Percentiles rank a stretch among this genome's conserved stretches.
Evolutionary conservation across 2,797 vertebrate species (phyloP).

Genomic region (Amblyraja radiata): DNA sequence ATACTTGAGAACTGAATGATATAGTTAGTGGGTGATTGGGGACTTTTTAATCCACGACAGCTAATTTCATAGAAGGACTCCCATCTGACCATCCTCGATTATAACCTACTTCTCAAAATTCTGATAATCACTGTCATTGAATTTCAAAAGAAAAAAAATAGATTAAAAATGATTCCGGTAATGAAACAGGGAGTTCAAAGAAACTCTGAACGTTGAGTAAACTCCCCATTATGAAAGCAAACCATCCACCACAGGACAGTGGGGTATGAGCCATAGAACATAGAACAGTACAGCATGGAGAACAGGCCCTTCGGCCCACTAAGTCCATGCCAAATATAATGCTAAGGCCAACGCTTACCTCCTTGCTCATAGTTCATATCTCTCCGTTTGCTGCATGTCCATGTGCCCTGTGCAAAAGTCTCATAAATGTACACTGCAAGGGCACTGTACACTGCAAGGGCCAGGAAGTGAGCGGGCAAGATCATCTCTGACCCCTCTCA

Average conservation of each 20-base stretch:
- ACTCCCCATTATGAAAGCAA: background rate
- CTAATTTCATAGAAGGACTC: background rate
- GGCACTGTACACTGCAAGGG: too few species aligned
- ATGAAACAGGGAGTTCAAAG: background rate
- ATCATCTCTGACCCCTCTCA: too few species aligned
- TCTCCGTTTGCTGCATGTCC: too few species aligned
- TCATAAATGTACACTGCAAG: too few species aligned
- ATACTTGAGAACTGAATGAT: background rate
- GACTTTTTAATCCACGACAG: background rate
- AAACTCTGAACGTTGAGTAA: background rate
- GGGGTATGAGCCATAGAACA: background rate
- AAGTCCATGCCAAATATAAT: too few species aligned
- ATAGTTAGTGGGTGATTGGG: background rate
- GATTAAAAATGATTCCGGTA: background rate
- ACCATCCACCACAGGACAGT: too few species aligned
- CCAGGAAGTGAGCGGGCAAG: too few species aligned
- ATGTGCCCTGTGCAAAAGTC: too few species aligned
- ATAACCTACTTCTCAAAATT: background rate
- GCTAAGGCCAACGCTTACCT: too few species aligned
- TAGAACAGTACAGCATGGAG: too few species aligned
- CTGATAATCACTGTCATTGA: constrained; percentile 20
- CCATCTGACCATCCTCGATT: constrained; percentile 10
- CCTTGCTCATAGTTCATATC: too few species aligned
- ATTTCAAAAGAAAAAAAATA: background rate
- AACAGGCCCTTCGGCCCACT: too few species aligned